Conservation (phyloP, 2,113 vertebrate species). For the Silurus meridionalis region DNA sequence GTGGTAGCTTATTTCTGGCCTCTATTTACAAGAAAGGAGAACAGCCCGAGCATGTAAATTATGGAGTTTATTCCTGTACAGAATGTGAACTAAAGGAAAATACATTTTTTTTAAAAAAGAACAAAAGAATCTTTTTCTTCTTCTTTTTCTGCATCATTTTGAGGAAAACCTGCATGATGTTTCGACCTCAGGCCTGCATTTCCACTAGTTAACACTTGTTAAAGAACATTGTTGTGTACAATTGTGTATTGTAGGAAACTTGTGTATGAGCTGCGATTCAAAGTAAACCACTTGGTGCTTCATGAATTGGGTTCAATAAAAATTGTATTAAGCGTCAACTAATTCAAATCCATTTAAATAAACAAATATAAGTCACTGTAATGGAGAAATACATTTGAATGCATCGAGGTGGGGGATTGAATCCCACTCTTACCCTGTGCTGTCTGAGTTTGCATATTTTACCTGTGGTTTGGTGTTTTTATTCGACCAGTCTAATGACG, state of each 20-base stretch:
- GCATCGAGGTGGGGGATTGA: too few species aligned
- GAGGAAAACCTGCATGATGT: background rate
- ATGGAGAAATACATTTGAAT: background rate
- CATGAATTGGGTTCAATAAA: background rate
- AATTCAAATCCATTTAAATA: background rate
- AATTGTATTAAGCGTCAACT: background rate
- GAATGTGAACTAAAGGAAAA: background rate
- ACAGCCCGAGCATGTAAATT: slow-evolving; percentile 25
- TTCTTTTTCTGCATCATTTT: too few species aligned
- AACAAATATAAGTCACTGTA: background rate
- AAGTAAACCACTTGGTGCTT: background rate
- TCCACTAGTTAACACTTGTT: background rate
- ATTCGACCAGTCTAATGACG: too few species aligned
- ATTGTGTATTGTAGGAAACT: background rate
- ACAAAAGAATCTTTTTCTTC: background rate
- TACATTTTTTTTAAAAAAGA: background rate
- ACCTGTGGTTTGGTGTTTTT: too few species aligned
- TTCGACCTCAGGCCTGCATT: background rate
- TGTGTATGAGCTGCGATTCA: background rate
- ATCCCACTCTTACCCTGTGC: too few species aligned
- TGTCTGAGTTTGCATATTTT: too few species aligned
- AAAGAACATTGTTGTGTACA: background rate
- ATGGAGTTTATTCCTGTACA: background rate
- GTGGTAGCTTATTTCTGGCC: slow-evolving; percentile 21
- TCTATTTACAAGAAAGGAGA: slow-evolving; percentile 39